Conservation (phyloP, 2,888 invertebrate genomes). For the Brachyptera putata region DNA sequence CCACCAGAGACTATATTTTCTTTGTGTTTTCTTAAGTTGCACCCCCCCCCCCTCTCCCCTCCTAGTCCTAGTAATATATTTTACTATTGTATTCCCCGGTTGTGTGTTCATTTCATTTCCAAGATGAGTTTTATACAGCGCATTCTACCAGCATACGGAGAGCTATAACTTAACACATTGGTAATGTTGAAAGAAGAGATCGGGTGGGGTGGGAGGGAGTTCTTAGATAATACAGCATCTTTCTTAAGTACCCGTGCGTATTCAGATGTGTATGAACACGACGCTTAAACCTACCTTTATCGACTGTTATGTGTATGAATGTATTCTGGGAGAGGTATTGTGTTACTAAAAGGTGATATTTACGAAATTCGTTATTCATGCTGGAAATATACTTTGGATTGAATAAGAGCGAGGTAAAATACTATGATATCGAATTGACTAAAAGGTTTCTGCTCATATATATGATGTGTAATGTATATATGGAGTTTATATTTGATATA, state of each 20-base stretch:
- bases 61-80: slow-evolving; percentile 10
- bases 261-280: neutral
- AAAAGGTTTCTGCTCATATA: too few species aligned
- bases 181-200: too few species aligned
- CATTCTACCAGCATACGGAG: neutral
- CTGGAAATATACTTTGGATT: neutral
- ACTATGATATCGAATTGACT: too few species aligned
- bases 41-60: neutral
- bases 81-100: slow-evolving; percentile 12
- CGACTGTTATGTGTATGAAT: neutral
- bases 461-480: too few species aligned
- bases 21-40: slow-evolving; percentile 27
- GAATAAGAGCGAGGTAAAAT: too few species aligned
- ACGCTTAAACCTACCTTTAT: neutral
- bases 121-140: neutral
- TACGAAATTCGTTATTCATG: neutral
- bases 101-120: slow-evolving; percentile 16
- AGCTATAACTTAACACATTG: slow-evolving; percentile 8
- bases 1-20: slow-evolving; percentile 27
- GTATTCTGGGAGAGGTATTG: neutral
- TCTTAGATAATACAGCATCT: too few species aligned
- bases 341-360: slow-evolving; percentile 21
- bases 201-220: too few species aligned
- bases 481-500: too few species aligned
- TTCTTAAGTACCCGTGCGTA: neutral